These are phyloP conservation scores for Balanococcus diminutus DNA, from an alignment of 2,888 invertebrate genomes.

Conservation along the genomic window DNA sequence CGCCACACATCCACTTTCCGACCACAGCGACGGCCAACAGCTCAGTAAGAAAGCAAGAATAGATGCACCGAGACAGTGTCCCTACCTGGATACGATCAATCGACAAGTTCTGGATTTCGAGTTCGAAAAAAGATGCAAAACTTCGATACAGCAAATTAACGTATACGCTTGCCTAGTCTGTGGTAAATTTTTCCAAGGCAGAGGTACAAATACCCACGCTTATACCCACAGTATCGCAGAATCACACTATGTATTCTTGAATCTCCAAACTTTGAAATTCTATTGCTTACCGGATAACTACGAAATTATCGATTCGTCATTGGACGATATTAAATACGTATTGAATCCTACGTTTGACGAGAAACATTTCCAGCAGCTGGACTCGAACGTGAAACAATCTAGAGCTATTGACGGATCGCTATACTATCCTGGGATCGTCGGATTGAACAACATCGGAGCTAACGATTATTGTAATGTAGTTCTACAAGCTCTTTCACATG, in stretches of 20 bases:
- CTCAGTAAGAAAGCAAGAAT: background rate
- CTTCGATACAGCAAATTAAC: constrained; percentile 96
- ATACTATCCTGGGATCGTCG: constrained; percentile 97
- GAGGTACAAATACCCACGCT: constrained; percentile 97
- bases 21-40: background rate
- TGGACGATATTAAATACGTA: constrained; percentile 98
- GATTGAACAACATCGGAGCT: constrained; percentile 98
- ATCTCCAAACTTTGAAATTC: constrained; percentile 94
- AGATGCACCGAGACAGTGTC: constrained; percentile 72
- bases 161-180: constrained; percentile 99
- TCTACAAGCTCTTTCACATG: constrained; percentile 92
- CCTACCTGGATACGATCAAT: constrained; percentile 98
- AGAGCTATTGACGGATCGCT: constrained; percentile 95
- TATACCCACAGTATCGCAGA: constrained; percentile 99
- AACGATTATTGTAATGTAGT: constrained; percentile 99
- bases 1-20: background rate
- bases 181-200: constrained; percentile 96
- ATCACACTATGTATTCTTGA: constrained; percentile 96
- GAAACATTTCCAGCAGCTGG: constrained; percentile 81
- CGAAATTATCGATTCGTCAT: constrained; percentile 94
- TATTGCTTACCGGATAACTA: constrained; percentile 99
- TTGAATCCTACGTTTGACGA: constrained; percentile 93
- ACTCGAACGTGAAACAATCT: constrained; percentile 81
- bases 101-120: constrained; percentile 97
- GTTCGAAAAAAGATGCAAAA: constrained; percentile 98